phyloP scores from a whole-genome alignment of 2,797 vertebrate genomes.

The Neopelma chrysocephalum region DNA sequence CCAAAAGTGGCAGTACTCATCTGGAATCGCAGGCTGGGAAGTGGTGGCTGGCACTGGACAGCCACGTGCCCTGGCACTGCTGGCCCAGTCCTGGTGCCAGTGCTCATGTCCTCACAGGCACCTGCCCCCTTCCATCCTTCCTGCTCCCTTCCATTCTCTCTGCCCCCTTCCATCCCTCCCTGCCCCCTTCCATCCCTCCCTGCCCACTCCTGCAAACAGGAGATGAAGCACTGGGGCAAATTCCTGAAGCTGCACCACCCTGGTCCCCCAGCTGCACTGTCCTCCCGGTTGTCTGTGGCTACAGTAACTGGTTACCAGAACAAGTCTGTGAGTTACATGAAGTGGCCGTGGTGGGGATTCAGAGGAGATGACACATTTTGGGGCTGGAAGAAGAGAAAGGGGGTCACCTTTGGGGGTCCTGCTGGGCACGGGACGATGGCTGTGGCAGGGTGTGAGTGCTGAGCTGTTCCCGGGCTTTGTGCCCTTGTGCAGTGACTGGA shows the following conservation, averaged over 20 bases:
- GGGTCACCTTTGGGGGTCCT: background rate
- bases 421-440: background rate
- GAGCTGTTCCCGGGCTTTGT: background rate
- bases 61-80: accelerated
- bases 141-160: background rate
- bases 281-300: background rate
- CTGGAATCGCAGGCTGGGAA: background rate
- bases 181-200: background rate
- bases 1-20: background rate
- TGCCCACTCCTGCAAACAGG: background rate
- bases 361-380: background rate
- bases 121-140: background rate
- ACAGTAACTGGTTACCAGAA: background rate
- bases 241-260: background rate
- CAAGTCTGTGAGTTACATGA: background rate
- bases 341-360: accelerated
- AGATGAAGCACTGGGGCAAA: background rate
- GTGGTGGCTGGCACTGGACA: accelerated
- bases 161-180: background rate
- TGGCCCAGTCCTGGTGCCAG: background rate
- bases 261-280: accelerated
- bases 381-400: background rate
- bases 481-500: background rate
- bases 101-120: accelerated
- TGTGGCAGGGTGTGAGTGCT: accelerated